Base-by-base conservation (phyloP, 2,797 vertebrate species). In the Sorex maritimensis region DNA sequence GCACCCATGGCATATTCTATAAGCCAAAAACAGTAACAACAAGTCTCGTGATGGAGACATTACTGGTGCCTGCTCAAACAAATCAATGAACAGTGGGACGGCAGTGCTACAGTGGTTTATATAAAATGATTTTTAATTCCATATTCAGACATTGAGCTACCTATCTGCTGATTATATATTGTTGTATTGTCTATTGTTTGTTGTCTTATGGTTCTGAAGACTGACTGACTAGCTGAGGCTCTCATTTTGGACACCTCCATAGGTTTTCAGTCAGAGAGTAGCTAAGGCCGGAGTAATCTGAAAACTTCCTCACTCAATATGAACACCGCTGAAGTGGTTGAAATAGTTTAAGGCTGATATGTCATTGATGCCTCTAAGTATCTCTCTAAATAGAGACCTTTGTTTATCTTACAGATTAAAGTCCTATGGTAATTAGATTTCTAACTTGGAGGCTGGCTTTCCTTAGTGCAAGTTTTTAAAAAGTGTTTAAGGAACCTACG, bases 331-430 rank as follows among this genome's bases (percentile, higher is more conserved):
- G 19, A 92, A 21, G 90, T 84, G 55, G 14, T 17, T 65, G 28
- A 44, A 24, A 91, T 13, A 69, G 23, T 17, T 81, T 65, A 75
- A 68, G 72, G 24, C 17, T 46, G n/a, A 87, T 72, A 91, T 94
- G 84, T n/a, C 52, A 75, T 41, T 71, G 8, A 2, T 67, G 7
- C 28, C 21, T 28, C 11, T 67, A 67, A 11, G 14, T 87, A n/a
- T 88, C n/a, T 30, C 52, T 90, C 74, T 38, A 89, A 46, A 34
- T 67, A 72, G 34, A 74, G 11, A 89, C 4, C 17, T 34, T 65
- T 3, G 7, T 11, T 44, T 86, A 94, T 90, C 86, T 88, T 79
- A 28, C 13, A 83, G 30, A 61, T 17, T 41, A 13, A 9, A n/a
- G 13, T 38, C n/a, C 78, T 71, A 41, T 24, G 13, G 14, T 28